Conservation (phyloP, 2,888 invertebrate species). For the Anthophora plumipes region DNA sequence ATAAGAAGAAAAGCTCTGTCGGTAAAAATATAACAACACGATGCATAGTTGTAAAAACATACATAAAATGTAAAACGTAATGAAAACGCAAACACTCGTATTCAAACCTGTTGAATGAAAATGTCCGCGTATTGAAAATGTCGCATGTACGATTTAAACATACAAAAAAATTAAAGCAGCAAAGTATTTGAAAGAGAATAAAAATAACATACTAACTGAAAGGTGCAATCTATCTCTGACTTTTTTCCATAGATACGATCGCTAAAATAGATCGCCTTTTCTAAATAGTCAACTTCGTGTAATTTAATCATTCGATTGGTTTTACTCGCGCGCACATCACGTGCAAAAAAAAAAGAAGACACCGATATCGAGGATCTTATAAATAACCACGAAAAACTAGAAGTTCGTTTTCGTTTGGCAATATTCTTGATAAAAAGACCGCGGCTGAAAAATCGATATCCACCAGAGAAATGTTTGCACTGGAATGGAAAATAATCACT, state of each 20-base stretch:
- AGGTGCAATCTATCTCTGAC: background rate
- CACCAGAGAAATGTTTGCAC: background rate
- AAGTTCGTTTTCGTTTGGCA: background rate
- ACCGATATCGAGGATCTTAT: background rate
- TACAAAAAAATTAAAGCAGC: background rate
- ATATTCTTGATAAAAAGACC: background rate
- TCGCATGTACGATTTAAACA: background rate
- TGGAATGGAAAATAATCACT: conserved; percentile 5
- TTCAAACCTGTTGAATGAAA: too few species aligned
- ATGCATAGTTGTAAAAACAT: too few species aligned
- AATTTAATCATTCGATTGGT: background rate
- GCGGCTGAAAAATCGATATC: conserved; percentile 6
- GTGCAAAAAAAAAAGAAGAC: too few species aligned
- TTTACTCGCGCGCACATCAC: background rate
- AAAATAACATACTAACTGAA: background rate
- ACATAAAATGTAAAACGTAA: background rate
- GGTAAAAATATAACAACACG: too few species aligned
- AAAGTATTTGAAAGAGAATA: background rate
- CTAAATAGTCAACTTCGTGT: background rate
- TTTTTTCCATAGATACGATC: background rate
- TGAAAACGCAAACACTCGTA: background rate
- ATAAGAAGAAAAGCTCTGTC: too few species aligned
- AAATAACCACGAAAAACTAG: background rate
- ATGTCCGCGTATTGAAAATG: background rate
- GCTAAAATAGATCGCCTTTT: background rate